Evolutionary conservation across 2,888 invertebrate genomes (phyloP).

Genomic region (Lamellibrachia satsuma): DNA sequence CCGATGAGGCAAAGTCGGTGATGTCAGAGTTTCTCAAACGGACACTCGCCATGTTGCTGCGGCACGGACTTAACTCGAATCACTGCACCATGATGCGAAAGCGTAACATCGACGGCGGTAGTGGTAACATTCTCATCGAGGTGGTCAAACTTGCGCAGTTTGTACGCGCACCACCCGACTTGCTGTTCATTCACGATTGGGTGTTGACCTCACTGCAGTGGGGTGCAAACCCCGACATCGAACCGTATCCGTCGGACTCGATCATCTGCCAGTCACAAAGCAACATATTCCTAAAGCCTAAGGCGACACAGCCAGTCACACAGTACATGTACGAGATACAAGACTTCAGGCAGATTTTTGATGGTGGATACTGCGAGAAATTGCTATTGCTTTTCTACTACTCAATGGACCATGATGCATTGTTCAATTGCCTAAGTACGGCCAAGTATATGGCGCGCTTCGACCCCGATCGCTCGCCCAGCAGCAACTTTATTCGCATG

Average conservation of each 20-base stretch:
- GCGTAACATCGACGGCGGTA: slow-evolving; percentile 48
- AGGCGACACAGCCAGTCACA: slow-evolving; percentile 68
- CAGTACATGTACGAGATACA: slow-evolving; percentile 77
- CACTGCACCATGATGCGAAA: slow-evolving; percentile 68
- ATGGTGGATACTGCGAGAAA: slow-evolving; percentile 73
- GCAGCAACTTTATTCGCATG: slow-evolving; percentile 59
- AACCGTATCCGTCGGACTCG: slow-evolving; percentile 69
- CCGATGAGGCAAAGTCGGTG: slow-evolving; percentile 71
- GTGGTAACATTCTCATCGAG: slow-evolving; percentile 74
- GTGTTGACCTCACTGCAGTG: slow-evolving; percentile 78
- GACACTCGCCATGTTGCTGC: slow-evolving; percentile 73
- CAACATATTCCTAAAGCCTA: slow-evolving; percentile 69
- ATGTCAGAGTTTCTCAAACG: slow-evolving; percentile 74
- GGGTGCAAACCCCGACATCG: slow-evolving; percentile 78
- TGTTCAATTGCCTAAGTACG: slow-evolving; percentile 76
- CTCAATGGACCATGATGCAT: slow-evolving; percentile 75
- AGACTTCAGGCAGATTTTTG: slow-evolving; percentile 70
- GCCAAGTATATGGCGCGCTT: slow-evolving; percentile 71
- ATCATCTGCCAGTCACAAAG: slow-evolving; percentile 69
- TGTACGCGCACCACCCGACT: slow-evolving; percentile 73
- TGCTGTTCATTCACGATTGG: slow-evolving; percentile 77
- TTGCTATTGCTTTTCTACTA: slow-evolving; percentile 71
- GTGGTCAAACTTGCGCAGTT: slow-evolving; percentile 74
- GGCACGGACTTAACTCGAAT: slow-evolving; percentile 75
- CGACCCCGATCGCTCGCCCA: slow-evolving; percentile 69